These are phyloP conservation scores for Andricus curvator DNA, from an alignment of 2,888 invertebrate species.

Conservation along the genomic window DNA sequence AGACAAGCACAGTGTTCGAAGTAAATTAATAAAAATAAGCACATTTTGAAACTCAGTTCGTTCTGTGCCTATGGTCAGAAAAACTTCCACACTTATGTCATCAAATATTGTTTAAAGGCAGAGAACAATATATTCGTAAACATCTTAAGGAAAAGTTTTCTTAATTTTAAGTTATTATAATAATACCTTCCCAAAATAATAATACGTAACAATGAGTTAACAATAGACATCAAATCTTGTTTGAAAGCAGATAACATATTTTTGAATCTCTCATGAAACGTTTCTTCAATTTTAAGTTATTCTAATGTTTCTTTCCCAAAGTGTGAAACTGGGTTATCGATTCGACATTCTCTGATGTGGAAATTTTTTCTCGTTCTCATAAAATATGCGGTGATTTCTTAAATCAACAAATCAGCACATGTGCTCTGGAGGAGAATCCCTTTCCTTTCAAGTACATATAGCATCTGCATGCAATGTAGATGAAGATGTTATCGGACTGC, in stretches of 20 bases:
- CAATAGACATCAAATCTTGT: too few species aligned
- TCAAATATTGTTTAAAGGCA: too few species aligned
- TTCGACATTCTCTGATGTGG: not conserved
- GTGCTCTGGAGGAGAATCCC: not conserved
- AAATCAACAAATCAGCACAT: constrained; percentile 31
- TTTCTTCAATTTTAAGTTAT: not conserved
- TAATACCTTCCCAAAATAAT: too few species aligned
- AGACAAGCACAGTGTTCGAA: too few species aligned
- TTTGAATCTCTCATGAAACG: not conserved
- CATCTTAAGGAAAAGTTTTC: too few species aligned
- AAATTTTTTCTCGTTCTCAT: not conserved
- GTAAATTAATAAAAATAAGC: too few species aligned
- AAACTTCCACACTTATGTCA: too few species aligned
- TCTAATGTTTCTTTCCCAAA: not conserved
- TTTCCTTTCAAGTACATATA: constrained; percentile 18
- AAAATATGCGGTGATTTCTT: not conserved
- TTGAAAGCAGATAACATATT: not conserved
- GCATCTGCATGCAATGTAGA: constrained; percentile 38
- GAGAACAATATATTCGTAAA: too few species aligned
- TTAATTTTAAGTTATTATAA: too few species aligned
- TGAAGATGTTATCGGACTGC: constrained; percentile 11
- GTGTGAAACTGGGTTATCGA: not conserved
- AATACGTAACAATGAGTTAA: too few species aligned
- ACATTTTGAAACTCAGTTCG: too few species aligned
- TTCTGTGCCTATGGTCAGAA: too few species aligned